A percentile compares a stretch with the other conserved stretches of the same genome.
These are phyloP conservation scores for Ceyx margarethae DNA, from an alignment of 2,113 vertebrate species.

Conservation along the genomic window DNA sequence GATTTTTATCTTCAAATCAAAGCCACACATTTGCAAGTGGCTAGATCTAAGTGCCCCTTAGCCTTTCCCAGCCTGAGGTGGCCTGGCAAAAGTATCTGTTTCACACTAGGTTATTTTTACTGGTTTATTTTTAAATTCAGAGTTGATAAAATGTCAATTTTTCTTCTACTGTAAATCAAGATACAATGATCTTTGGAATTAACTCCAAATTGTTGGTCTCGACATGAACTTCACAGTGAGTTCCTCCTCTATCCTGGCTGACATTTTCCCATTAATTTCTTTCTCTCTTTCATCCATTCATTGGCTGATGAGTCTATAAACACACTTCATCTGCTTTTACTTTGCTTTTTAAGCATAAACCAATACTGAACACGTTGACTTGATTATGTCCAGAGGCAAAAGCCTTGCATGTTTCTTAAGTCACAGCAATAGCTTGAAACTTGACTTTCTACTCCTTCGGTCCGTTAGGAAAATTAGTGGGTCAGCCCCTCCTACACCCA, in stretches of 20 bases:
- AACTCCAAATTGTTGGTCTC: conserved; percentile 73
- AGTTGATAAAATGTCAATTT: conserved; percentile 46
- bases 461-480: conserved; percentile 32
- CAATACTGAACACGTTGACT: conserved; percentile 74
- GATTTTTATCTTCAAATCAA: conserved; percentile 62
- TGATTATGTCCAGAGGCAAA: conserved; percentile 78
- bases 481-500: conserved; percentile 28
- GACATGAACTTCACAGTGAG: conserved; percentile 67
- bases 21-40: conserved; percentile 41
- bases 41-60: neutral
- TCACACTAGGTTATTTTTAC: conserved; percentile 8
- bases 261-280: conserved; percentile 77
- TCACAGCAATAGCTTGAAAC: conserved; percentile 69
- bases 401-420: conserved; percentile 66
- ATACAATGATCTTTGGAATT: conserved; percentile 62
- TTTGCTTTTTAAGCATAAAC: conserved; percentile 80
- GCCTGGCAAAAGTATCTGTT: conserved; percentile 31
- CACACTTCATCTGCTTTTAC: conserved; percentile 81
- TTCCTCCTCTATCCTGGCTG: conserved; percentile 71
- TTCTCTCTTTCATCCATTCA: conserved; percentile 77
- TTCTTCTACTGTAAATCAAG: conserved; percentile 64
- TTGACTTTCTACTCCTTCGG: conserved; percentile 70
- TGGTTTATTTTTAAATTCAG: conserved; percentile 61
- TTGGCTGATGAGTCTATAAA: conserved; percentile 79
- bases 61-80: conserved; percentile 29